Conservation (phyloP, 2,113 vertebrate species). For the Archocentrus centrarchus region DNA sequence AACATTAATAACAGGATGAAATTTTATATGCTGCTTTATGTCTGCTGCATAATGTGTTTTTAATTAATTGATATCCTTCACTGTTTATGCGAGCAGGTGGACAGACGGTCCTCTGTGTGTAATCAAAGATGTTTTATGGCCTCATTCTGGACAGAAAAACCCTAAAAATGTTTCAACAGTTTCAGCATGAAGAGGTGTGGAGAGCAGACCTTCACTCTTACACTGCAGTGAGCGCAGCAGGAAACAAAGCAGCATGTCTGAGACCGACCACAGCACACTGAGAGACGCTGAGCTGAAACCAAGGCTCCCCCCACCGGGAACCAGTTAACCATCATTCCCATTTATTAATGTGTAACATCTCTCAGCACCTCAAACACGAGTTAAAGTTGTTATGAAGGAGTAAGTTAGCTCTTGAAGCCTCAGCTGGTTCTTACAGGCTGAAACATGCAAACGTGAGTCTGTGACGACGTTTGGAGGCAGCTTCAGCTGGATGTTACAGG, state of each 20-base stretch:
- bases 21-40: not conserved
- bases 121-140: not conserved
- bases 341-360: not conserved
- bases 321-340: not conserved
- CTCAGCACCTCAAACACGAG: not conserved
- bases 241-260: not conserved
- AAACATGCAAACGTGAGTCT: too few species aligned
- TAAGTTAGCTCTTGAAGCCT: not conserved
- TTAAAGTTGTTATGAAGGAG: not conserved
- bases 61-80: not conserved
- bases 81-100: not conserved
- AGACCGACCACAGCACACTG: not conserved
- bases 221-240: not conserved
- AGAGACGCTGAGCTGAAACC: not conserved
- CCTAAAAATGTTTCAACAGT: not conserved
- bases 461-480: too few species aligned
- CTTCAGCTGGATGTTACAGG: too few species aligned
- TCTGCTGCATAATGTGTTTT: not conserved
- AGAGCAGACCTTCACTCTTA: not conserved
- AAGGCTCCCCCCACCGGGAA: not conserved
- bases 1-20: not conserved
- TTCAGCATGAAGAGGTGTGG: not conserved
- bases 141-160: not conserved
- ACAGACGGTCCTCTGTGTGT: not conserved
- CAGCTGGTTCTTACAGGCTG: too few species aligned